Percentiles rank a stretch among this genome's conserved stretches.
These are phyloP conservation scores for Pygmarrhopalites habei DNA, from an alignment of 1,140 invertebrate species.

Conservation along the genomic window DNA sequence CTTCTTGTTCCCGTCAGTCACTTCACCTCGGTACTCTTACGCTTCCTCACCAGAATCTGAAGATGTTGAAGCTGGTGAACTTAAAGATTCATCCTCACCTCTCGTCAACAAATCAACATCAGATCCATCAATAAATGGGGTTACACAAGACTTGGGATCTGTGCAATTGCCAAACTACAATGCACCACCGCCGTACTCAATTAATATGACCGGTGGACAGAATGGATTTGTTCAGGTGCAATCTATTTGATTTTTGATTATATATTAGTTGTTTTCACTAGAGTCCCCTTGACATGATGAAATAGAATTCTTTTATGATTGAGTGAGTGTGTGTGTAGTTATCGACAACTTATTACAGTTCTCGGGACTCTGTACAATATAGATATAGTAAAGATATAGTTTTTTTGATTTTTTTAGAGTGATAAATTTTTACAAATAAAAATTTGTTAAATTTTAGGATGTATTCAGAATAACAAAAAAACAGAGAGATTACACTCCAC, in stretches of 20 bases:
- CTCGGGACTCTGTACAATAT: too few species aligned
- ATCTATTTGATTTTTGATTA: too few species aligned
- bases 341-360: too few species aligned
- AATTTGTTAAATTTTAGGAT: constrained; percentile 3
- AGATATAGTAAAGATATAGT: too few species aligned
- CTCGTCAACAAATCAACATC: constrained; percentile 51
- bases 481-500: constrained; percentile 7
- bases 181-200: constrained; percentile 64
- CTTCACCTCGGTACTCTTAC: constrained; percentile 86
- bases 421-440: too few species aligned
- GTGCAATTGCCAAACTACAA: constrained; percentile 49
- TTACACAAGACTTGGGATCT: constrained; percentile 50
- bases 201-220: constrained; percentile 38
- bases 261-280: too few species aligned
- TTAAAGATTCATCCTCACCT: constrained; percentile 66
- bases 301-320: too few species aligned
- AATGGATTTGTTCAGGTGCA: constrained; percentile 9
- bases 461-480: constrained; percentile 12
- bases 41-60: constrained; percentile 89
- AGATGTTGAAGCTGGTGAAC: constrained; percentile 10
- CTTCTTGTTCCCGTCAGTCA: constrained; percentile 66
- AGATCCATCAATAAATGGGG: not conserved
- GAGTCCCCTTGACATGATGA: too few species aligned
- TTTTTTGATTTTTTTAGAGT: too few species aligned
- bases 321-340: too few species aligned